phyloP scores from a whole-genome alignment of 2,888 invertebrate species.

The Tenodera sinensis region DNA sequence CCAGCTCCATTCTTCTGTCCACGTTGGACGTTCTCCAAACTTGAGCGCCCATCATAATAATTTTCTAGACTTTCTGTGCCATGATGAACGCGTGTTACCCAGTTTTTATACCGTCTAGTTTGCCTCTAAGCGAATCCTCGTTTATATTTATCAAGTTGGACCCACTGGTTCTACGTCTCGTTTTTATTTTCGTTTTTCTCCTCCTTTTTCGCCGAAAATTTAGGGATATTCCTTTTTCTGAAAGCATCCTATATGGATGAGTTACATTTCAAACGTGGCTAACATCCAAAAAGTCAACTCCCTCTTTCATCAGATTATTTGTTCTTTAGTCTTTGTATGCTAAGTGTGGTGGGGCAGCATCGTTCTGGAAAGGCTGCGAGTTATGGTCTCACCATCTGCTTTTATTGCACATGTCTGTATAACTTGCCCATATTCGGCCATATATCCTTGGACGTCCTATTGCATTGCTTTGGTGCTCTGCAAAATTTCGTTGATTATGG shows the following conservation, averaged over 20 bases:
- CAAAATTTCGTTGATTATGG: neutral
- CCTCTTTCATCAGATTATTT: neutral
- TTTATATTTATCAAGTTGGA: neutral
- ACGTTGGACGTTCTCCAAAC: neutral
- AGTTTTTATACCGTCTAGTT: neutral
- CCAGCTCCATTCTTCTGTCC: neutral
- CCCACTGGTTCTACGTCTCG: neutral
- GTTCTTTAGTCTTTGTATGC: neutral
- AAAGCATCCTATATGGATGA: neutral
- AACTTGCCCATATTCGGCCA: neutral
- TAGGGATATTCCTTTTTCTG: neutral
- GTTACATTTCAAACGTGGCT: neutral
- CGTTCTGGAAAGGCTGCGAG: neutral
- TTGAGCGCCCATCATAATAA: neutral
- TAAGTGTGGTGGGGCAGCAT: neutral
- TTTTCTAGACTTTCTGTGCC: neutral
- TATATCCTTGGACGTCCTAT: neutral
- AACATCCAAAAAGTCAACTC: neutral
- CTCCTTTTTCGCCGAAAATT: neutral
- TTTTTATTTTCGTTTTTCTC: neutral
- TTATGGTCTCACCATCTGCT: neutral
- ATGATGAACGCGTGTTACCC: neutral
- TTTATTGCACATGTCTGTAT: neutral
- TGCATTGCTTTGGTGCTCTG: neutral
- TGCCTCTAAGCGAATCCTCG: neutral